These are phyloP conservation scores for Apodemus speciosus DNA, from an alignment of 2,113 vertebrate species.

Conservation along the genomic window DNA sequence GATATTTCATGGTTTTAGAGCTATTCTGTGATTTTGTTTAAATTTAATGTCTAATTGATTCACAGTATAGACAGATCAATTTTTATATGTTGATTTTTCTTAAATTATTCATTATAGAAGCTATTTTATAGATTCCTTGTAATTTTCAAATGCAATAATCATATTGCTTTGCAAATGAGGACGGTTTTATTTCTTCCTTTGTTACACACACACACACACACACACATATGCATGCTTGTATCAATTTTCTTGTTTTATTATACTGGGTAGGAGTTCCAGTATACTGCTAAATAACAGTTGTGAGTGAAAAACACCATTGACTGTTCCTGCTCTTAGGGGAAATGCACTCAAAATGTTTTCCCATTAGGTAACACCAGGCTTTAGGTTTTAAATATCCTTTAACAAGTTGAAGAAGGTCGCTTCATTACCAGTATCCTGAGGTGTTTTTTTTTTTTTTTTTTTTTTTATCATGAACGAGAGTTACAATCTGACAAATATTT, in stretches of 20 bases:
- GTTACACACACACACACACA: too few relatives aligned
- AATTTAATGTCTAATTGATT: slow-evolving; percentile 39
- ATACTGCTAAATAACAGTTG: background rate
- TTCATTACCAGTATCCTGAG: background rate
- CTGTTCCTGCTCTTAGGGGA: background rate
- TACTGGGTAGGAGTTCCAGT: background rate
- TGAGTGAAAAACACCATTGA: background rate
- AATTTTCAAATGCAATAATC: background rate
- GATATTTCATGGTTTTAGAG: background rate
- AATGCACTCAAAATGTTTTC: background rate
- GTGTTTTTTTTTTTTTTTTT: too few relatives aligned
- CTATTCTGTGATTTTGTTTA: background rate
- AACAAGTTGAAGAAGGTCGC: background rate
- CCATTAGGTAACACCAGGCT: background rate
- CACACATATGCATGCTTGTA: background rate
- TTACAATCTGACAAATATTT: background rate
- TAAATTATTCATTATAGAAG: background rate
- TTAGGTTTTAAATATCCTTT: background rate
- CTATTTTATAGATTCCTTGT: background rate
- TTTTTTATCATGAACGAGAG: background rate
- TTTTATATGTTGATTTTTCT: background rate
- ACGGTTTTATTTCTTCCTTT: background rate
- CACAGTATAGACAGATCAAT: background rate
- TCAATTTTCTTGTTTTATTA: background rate
- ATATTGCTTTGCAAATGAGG: background rate